phyloP scores from a whole-genome alignment of 1,140 invertebrate species.

The Drosophila sechellia region DNA sequence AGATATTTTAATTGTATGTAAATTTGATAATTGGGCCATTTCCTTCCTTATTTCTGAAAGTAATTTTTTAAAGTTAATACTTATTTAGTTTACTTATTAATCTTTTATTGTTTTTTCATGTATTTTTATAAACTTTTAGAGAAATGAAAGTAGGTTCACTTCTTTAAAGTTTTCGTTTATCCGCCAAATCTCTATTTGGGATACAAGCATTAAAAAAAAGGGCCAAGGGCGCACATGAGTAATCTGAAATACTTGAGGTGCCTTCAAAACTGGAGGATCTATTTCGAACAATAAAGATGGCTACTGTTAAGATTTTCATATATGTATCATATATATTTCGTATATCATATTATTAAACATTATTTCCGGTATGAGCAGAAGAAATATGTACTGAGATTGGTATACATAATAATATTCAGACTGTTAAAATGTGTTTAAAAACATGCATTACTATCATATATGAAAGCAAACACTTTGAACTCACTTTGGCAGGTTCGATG shows the following conservation, averaged over 20 bases:
- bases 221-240: slow-evolving; percentile 43
- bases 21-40: too few relatives aligned
- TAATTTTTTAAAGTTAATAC: too few relatives aligned
- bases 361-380: background rate
- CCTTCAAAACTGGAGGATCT: slow-evolving; percentile 1
- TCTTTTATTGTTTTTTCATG: too few relatives aligned
- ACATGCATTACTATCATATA: background rate
- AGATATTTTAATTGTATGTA: too few relatives aligned
- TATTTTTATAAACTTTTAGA: too few relatives aligned
- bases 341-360: background rate
- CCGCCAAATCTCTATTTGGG: slow-evolving; percentile 20
- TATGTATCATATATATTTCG: too few relatives aligned
- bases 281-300: too few relatives aligned
- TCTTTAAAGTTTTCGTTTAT: background rate
- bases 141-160: too few relatives aligned
- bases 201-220: slow-evolving; percentile 40
- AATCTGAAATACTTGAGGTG: slow-evolving; percentile 9
- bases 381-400: background rate
- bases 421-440: background rate
- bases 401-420: slow-evolving; percentile 5
- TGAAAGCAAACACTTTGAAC: background rate
- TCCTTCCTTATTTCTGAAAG: too few relatives aligned
- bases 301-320: too few relatives aligned
- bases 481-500: slow-evolving; percentile 15
- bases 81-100: too few relatives aligned